phyloP scores from a whole-genome alignment of 2,888 invertebrate genomes.

The Dryomyza anilis region DNA sequence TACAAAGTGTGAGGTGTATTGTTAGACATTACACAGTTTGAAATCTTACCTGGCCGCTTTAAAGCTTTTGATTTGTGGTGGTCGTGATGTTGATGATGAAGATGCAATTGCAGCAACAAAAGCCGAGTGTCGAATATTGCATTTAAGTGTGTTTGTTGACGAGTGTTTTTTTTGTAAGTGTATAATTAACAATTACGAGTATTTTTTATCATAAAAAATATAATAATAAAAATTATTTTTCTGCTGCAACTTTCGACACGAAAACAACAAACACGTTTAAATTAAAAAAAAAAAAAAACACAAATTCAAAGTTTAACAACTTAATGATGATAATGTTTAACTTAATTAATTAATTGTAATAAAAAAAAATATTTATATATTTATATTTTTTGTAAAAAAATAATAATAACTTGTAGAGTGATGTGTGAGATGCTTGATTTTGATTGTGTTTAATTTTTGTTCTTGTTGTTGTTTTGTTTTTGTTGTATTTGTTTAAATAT shows the following conservation, averaged over 20 bases:
- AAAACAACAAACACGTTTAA: background rate
- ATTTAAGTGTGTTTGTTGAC: slow-evolving; percentile 1
- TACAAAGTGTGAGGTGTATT: too few relatives aligned
- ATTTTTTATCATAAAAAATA: background rate
- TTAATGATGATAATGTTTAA: slow-evolving; percentile 19
- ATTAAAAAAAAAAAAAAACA: background rate
- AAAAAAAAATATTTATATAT: slow-evolving; percentile 19
- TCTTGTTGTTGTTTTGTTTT: slow-evolving; percentile 18
- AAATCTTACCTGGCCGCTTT: slow-evolving; percentile 16
- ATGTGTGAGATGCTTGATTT: slow-evolving; percentile 39
- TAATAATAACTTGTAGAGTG: slow-evolving; percentile 29
- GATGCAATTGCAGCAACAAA: slow-evolving; percentile 12
- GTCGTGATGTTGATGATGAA: too few relatives aligned
- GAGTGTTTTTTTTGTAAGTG: background rate
- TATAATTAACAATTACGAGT: background rate
- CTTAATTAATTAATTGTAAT: slow-evolving; percentile 14
- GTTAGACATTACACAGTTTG: background rate
- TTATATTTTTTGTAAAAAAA: slow-evolving; percentile 20
- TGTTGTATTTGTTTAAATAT: slow-evolving; percentile 11
- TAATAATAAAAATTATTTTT: background rate
- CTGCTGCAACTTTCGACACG: background rate
- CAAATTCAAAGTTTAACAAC: slow-evolving; percentile 22
- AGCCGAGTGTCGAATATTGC: slow-evolving; percentile 7
- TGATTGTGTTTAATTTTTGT: slow-evolving; percentile 29
- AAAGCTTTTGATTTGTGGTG: too few relatives aligned